A percentile compares a stretch with the other conserved stretches of the same genome.
These are phyloP conservation scores for Antechinus stuartii DNA, from an alignment of 2,113 vertebrate genomes.

Conservation along the genomic window DNA sequence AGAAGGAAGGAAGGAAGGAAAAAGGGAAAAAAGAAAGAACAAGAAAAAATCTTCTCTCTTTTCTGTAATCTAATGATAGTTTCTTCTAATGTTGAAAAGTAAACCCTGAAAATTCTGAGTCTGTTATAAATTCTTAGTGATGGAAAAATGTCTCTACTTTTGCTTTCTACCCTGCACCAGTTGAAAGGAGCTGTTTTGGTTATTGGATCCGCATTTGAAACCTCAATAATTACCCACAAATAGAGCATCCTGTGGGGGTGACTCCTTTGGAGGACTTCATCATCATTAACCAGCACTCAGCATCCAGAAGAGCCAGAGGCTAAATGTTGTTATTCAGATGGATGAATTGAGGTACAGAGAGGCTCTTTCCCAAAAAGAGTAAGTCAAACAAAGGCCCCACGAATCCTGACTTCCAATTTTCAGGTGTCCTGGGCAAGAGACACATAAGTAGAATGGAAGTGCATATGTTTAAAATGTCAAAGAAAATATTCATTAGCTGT, in stretches of 20 bases:
- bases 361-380: background rate
- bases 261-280: background rate
- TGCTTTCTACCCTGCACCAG: background rate
- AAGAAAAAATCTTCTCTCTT: too few relatives aligned
- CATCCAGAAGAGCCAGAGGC: background rate
- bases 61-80: too few relatives aligned
- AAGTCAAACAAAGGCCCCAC: background rate
- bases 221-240: background rate
- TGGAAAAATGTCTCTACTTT: background rate
- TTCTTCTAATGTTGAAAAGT: too few relatives aligned
- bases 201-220: background rate
- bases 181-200: background rate
- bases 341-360: background rate
- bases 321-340: conserved; percentile 14
- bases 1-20: too few relatives aligned
- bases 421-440: background rate
- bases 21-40: too few relatives aligned
- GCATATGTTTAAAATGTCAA: background rate
- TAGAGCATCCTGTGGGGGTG: background rate
- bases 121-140: background rate
- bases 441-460: background rate
- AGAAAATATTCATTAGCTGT: background rate
- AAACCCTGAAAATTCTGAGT: background rate
- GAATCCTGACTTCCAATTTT: background rate
- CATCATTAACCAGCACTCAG: background rate